Percentiles rank a stretch among this genome's conserved stretches.
Conservation (phyloP, 1,140 invertebrate species). For the Papilio dardanus region DNA sequence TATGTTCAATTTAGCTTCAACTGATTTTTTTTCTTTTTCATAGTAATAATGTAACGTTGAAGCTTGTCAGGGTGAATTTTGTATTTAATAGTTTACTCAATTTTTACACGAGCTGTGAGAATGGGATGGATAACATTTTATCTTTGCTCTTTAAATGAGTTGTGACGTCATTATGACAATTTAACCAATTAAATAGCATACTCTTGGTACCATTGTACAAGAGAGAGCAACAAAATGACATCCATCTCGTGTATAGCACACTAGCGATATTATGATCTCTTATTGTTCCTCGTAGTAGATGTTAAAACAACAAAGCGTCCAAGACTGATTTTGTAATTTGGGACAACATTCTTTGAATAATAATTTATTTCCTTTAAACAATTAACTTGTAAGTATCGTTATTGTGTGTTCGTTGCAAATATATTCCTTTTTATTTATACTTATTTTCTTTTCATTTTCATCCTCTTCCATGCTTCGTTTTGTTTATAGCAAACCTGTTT, state of each 20-base stretch:
- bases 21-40: conserved; percentile 29
- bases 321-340: conserved; percentile 77
- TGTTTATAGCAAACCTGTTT: conserved; percentile 74
- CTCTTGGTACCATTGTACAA: background rate
- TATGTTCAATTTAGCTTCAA: conserved; percentile 28
- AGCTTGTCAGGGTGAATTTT: conserved; percentile 23
- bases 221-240: conserved; percentile 17
- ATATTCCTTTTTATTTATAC: conserved; percentile 78
- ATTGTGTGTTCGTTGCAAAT: conserved; percentile 81
- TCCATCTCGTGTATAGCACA: conserved; percentile 9
- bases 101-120: conserved; percentile 31
- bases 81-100: conserved; percentile 33
- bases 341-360: conserved; percentile 61
- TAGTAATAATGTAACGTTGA: conserved; percentile 29
- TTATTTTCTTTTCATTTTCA: conserved; percentile 81
- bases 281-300: conserved; percentile 69
- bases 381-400: conserved; percentile 75
- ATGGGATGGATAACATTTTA: conserved; percentile 34
- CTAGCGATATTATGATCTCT: conserved; percentile 64
- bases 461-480: conserved; percentile 77
- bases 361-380: conserved; percentile 71
- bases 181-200: background rate
- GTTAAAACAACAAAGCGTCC: conserved; percentile 53
- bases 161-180: background rate
- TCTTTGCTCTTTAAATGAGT: background rate